Base-by-base conservation (phyloP, 2,113 vertebrate genomes). In the Ursus arctos region DNA sequence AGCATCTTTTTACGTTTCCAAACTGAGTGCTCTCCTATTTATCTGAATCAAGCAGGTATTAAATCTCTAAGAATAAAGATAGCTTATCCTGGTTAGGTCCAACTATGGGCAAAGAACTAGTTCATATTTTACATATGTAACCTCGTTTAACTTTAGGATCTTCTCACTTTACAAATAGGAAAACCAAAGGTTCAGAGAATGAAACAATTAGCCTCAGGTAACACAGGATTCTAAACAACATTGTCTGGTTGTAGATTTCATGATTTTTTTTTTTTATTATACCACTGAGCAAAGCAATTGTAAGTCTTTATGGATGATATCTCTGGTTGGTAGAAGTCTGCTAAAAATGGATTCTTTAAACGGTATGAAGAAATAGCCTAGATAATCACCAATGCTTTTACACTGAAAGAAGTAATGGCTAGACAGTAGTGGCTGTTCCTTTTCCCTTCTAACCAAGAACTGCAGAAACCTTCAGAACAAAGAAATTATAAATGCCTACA, bases 391-490 rank as follows among this genome's bases (percentile, higher is more conserved):
- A 81, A 19, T 77, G 40, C 36, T 84, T 96, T 95, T 87, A 18
- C 40, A 94, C 43, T 71, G 31, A 97, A 97, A 72, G 18, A 86
- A 97, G 90, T 84, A 69, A 80, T 96, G 40, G 40, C 22, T 90
- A 36, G 28, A 80, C 49, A 47, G 47, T 80, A 14, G 16, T 36
- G 22, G 15, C 28, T 88, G 14, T 89, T 95, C 24, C 86, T 87
- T 96, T 95, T 93, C 87, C 36, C 28, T 97, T 74, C 86, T 67
- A 92, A 67, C 67, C n/a, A 1, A 63, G 85, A 96, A 80, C 24
- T 65, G 36, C 55, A 97, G 92, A 94, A 94, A 61, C 43, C 59
- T 90, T 92, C 77, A 95, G 95, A 97, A 96, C 86, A 96, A 98
- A 95, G 87, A 91, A 77, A 94, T 85, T 92, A 96, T 90, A 91